Evolutionary conservation across 2,888 invertebrate genomes (phyloP).

Genomic region (Troides helena): DNA sequence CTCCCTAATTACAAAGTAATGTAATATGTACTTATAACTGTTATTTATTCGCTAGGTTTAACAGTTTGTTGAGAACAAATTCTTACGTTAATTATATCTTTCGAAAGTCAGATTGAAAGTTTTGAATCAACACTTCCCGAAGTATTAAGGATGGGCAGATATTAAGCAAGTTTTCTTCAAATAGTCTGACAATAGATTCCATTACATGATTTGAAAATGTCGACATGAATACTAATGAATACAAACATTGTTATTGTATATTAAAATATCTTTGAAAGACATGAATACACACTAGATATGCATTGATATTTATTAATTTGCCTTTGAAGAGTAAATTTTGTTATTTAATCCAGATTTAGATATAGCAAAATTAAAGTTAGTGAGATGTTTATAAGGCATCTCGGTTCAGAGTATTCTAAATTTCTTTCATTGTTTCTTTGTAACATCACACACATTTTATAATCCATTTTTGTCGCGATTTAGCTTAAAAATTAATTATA

Average conservation of each 20-base stretch:
- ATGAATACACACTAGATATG: background rate
- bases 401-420: too few relatives aligned
- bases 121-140: background rate
- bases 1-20: background rate
- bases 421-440: too few relatives aligned
- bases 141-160: constrained; percentile 3
- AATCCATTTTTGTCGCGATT: too few relatives aligned
- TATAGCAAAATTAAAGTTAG: too few relatives aligned
- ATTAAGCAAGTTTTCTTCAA: background rate
- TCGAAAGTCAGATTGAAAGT: background rate
- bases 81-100: constrained; percentile 2
- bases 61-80: constrained; percentile 17
- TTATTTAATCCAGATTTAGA: too few relatives aligned
- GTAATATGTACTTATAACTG: constrained; percentile 8
- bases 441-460: too few relatives aligned
- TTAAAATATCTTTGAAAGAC: background rate
- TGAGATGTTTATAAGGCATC: too few relatives aligned
- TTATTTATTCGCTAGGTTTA: constrained; percentile 8
- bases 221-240: background rate
- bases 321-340: too few relatives aligned
- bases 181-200: background rate
- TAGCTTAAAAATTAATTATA: background rate
- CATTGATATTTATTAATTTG: too few relatives aligned
- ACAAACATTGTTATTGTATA: background rate
- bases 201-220: background rate